phyloP scores from a whole-genome alignment of 2,888 invertebrate genomes.

The Cyaniris semiargus region DNA sequence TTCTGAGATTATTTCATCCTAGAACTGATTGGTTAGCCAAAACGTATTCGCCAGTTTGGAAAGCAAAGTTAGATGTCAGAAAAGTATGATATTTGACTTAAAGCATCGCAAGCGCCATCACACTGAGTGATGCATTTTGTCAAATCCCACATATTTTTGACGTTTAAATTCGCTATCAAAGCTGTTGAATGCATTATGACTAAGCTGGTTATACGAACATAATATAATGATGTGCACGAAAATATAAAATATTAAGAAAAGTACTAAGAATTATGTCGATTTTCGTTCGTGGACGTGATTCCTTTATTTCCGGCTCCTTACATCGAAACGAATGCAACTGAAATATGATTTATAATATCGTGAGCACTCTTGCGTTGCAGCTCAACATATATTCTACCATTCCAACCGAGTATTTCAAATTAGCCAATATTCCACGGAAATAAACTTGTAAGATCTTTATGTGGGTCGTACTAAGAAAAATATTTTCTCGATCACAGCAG shows the following conservation, averaged over 20 bases:
- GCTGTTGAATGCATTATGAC: too few relatives aligned
- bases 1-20: too few relatives aligned
- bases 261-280: background rate
- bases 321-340: slow-evolving; percentile 26
- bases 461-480: background rate
- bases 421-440: slow-evolving; percentile 11
- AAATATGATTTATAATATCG: slow-evolving; percentile 21
- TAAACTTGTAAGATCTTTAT: background rate
- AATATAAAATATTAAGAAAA: background rate
- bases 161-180: too few relatives aligned
- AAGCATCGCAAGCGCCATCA: too few relatives aligned
- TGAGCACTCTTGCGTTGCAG: slow-evolving; percentile 5
- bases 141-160: too few relatives aligned
- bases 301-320: slow-evolving; percentile 24
- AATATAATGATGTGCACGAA: too few relatives aligned
- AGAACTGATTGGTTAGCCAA: too few relatives aligned
- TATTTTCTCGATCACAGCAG: background rate
- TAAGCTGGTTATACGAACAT: too few relatives aligned
- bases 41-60: too few relatives aligned
- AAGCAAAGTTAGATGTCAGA: too few relatives aligned
- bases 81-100: too few relatives aligned
- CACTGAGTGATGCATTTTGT: too few relatives aligned
- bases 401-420: background rate
- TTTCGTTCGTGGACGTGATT: slow-evolving; percentile 20
- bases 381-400: slow-evolving; percentile 1